Base-by-base conservation (phyloP, 2,888 invertebrate species). In the Papilio protenor region DNA sequence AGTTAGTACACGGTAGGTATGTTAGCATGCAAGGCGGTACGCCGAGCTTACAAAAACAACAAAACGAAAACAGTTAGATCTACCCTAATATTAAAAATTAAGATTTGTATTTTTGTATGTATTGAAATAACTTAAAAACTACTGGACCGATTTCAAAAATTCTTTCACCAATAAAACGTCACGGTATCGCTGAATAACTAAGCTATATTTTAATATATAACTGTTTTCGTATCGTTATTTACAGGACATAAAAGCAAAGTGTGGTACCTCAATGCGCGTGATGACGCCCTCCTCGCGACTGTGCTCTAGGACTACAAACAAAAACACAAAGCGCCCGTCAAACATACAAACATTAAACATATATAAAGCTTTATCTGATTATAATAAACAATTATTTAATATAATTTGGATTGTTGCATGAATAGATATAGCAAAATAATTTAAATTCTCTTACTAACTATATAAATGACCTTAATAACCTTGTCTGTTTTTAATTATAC, bases 271-370 rank as follows among this genome's bases (percentile, higher is more conserved):
- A 85, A 95, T 94, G 85, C 95, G 94, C 83, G 95, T 95, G 94
- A 95, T 95, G 94, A 95, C 95, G 88, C 95, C 95, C 84, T 95
- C 95, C 93, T 95, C 95, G 87, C 95, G 94, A 92, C 94, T 95
- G 94, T 95, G 95, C 91, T 95, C 95, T 94, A 95, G 90, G 91
- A 95, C 95, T 95, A 95, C 94, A 90, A 94, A 94, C 92, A 93
- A 92, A 89, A 92, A 93, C 93, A 94, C 82, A 92, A 93, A 92
- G 92, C 93, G 91, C 89, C 90, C 91, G 93, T 93, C 94, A 94
- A 92, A 94, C 94, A 92, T 89, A 93, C 87, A 91, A 87, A 90
- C 89, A 89, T 85, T 82, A 85, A 88, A 88, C 86, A 80, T 87
- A 88, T 87, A 85, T 85, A 86, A 90, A 89, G 90, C 88, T n/a